Percentiles rank a stretch among this genome's conserved stretches.
phyloP scores from a whole-genome alignment of 2,888 invertebrate species.

The Cephus pygmeus region DNA sequence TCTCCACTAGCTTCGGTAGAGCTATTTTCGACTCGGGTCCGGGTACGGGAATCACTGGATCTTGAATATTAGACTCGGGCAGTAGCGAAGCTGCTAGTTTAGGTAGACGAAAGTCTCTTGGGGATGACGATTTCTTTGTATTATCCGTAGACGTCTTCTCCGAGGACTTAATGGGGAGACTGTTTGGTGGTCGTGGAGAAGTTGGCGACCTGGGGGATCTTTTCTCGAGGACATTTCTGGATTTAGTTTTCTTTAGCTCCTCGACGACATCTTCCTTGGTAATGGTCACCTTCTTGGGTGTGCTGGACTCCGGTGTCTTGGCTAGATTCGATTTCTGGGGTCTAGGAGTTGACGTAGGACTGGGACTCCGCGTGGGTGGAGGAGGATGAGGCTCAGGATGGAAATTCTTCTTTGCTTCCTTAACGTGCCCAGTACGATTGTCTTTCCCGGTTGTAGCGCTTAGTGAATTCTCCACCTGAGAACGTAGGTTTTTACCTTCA shows the following conservation, averaged over 20 bases:
- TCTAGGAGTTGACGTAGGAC: conserved; percentile 39
- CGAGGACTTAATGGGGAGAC: conserved; percentile 34
- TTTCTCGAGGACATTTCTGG: neutral
- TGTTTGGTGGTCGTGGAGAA: conserved; percentile 32
- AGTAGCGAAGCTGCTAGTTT: conserved; percentile 37
- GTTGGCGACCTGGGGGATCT: conserved; percentile 18
- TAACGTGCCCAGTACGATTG: neutral
- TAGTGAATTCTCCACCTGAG: neutral
- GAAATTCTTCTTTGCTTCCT: neutral
- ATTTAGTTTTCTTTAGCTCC: conserved; percentile 19
- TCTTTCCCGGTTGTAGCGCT: neutral
- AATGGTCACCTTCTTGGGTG: conserved; percentile 24
- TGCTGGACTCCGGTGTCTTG: conserved; percentile 39
- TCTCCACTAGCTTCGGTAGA: conserved; percentile 48
- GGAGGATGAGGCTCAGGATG: neutral
- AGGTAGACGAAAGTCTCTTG: conserved; percentile 44
- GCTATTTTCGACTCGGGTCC: conserved; percentile 30
- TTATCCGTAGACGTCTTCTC: conserved; percentile 23
- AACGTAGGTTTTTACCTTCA: conserved; percentile 1
- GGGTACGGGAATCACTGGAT: conserved; percentile 9
- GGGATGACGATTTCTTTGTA: conserved; percentile 35
- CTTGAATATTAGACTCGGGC: conserved; percentile 13
- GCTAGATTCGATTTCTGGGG: conserved; percentile 49
- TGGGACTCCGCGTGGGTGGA: neutral
- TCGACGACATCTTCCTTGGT: conserved; percentile 18